A percentile compares a stretch with the other conserved stretches of the same genome.
phyloP scores from a whole-genome alignment of 2,113 vertebrate genomes.

The Microcebus tavaratra region DNA sequence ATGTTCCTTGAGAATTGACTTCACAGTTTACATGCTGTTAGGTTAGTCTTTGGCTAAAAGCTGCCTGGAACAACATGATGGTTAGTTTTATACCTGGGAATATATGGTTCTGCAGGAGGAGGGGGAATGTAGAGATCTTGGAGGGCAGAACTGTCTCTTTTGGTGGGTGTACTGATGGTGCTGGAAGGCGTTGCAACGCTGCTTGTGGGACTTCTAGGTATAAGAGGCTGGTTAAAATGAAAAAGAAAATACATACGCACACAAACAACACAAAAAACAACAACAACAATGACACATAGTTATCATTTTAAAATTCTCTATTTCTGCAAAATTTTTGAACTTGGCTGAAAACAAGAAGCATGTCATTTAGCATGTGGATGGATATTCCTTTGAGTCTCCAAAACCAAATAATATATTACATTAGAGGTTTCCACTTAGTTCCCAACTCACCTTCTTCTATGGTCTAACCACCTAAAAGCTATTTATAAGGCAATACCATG shows the following conservation, averaged over 20 bases:
- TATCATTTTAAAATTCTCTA: conserved; percentile 76
- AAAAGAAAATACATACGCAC: conserved; percentile 81
- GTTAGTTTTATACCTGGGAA: conserved; percentile 90
- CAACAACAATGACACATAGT: conserved; percentile 73
- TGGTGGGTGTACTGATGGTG: conserved; percentile 97
- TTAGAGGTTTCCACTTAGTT: conserved; percentile 35
- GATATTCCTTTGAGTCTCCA: conserved; percentile 24
- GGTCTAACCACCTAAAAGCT: conserved; percentile 13
- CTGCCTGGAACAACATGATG: not conserved
- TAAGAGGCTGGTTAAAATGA: conserved; percentile 92
- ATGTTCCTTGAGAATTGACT: not conserved
- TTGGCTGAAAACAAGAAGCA: conserved; percentile 76
- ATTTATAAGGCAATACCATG: conserved; percentile 39
- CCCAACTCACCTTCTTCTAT: conserved; percentile 67
- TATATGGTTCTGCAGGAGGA: conserved; percentile 95
- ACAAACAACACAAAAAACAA: conserved; percentile 80
- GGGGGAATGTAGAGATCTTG: conserved; percentile 98
- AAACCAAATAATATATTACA: not conserved
- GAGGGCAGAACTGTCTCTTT: conserved; percentile 96
- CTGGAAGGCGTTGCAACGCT: conserved; percentile 96
- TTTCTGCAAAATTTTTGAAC: conserved; percentile 63
- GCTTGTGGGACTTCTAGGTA: conserved; percentile 97
- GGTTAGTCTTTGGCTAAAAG: conserved; percentile 4
- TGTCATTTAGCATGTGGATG: conserved; percentile 46
- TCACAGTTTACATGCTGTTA: not conserved